Evolutionary conservation across 2,888 invertebrate species (phyloP).

Genomic region (Campopleginae sp.): DNA sequence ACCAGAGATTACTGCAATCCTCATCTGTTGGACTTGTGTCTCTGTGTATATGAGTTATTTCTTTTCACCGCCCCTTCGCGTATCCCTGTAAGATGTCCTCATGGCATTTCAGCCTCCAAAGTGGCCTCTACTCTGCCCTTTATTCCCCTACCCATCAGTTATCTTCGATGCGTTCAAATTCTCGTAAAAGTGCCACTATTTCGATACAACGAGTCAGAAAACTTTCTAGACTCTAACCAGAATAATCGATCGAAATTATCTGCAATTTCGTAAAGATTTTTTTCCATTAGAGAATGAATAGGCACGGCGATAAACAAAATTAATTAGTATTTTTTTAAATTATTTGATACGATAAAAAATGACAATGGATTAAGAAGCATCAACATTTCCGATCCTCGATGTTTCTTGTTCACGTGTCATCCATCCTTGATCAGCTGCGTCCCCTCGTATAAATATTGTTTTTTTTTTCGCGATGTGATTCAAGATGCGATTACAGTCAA

Average conservation of each 20-base stretch:
- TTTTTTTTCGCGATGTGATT: conserved; percentile 57
- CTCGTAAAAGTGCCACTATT: conserved; percentile 1
- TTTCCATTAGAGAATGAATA: background rate
- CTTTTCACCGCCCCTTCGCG: conserved; percentile 5
- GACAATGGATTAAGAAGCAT: background rate
- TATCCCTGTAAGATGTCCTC: conserved; percentile 12
- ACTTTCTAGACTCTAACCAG: background rate
- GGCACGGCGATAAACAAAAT: background rate
- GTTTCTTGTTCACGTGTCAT: background rate
- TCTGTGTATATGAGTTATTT: conserved; percentile 9
- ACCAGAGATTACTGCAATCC: conserved; percentile 51
- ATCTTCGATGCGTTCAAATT: background rate
- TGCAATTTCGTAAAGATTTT: background rate
- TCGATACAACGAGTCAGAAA: background rate
- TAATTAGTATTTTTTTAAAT: background rate
- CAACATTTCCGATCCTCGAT: background rate
- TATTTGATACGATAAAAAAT: background rate
- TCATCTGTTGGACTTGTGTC: conserved; percentile 42
- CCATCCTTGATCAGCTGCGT: conserved; percentile 15
- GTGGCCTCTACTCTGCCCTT: conserved; percentile 5
- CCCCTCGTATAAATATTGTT: conserved; percentile 23
- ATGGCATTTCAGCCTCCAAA: conserved; percentile 34
- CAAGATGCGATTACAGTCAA: conserved; percentile 66
- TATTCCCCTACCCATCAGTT: background rate
- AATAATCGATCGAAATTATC: background rate